Conservation (phyloP, 2,888 invertebrate species). For the Lithosia quadra region DNA sequence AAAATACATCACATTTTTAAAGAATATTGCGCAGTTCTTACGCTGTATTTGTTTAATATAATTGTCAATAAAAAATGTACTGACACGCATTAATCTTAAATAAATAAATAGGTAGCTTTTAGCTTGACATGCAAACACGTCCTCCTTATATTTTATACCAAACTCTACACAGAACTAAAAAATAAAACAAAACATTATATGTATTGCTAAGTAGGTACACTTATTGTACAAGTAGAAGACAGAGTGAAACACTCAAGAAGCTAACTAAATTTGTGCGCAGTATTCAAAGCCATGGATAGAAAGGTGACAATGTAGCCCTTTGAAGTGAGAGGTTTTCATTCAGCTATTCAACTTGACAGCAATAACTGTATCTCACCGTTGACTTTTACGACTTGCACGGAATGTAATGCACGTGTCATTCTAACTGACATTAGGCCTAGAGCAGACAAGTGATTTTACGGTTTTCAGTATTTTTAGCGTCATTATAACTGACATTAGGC, state of each 20-base stretch:
- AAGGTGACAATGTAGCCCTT: constrained; percentile 18
- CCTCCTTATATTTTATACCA: no score
- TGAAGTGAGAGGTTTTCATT: constrained; percentile 24
- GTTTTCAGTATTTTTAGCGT: constrained; percentile 7
- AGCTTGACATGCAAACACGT: no score
- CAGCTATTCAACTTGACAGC: constrained; percentile 18
- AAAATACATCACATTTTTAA: no score
- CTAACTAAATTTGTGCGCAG: constrained; percentile 3
- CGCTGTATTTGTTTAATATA: no score
- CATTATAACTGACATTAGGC: constrained; percentile 17
- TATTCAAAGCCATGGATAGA: constrained; percentile 13
- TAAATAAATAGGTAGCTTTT: no score
- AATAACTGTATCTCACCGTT: constrained; percentile 23
- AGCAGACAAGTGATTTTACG: constrained; percentile 1
- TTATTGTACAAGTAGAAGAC: neutral
- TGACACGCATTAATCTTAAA: no score
- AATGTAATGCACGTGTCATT: constrained; percentile 20
- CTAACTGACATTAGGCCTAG: constrained; percentile 15
- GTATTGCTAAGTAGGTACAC: neutral
- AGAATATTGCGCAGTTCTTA: no score
- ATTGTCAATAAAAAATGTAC: no score
- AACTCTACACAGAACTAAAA: neutral
- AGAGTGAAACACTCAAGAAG: neutral
- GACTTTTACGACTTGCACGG: constrained; percentile 17
- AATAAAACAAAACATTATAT: neutral